Percentiles rank a stretch among this genome's conserved stretches.
Evolutionary conservation across 64 coral and sea anemone genomes (phyloP).

Genomic region (Cladopsammia gracilis): DNA sequence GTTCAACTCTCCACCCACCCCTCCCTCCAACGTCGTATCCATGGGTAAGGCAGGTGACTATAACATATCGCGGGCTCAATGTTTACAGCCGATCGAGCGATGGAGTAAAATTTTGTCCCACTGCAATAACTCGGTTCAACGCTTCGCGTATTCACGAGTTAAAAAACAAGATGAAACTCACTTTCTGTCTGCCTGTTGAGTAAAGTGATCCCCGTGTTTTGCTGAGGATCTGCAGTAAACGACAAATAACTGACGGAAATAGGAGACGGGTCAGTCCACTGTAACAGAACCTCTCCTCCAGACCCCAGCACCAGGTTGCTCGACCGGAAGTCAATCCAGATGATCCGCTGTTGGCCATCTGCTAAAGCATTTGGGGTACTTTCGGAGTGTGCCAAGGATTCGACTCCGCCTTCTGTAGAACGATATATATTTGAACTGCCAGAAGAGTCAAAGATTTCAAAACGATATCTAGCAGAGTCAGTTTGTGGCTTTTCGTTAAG

Average conservation of each 20-base stretch:
- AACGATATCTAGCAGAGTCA: constrained; percentile 31
- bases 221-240: constrained; percentile 46
- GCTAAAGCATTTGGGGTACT: background rate
- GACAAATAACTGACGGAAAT: constrained; percentile 66
- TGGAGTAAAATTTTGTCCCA: too few relatives aligned
- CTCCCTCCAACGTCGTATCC: too few relatives aligned
- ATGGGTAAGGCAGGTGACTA: too few relatives aligned
- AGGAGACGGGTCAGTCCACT: constrained; percentile 55
- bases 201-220: constrained; percentile 1
- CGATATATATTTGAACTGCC: background rate
- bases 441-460: background rate
- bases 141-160: background rate
- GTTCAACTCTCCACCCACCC: too few relatives aligned
- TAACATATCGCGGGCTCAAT: too few relatives aligned
- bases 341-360: background rate
- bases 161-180: background rate
- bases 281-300: constrained; percentile 58
- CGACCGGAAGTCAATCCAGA: constrained; percentile 90
- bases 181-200: constrained; percentile 60
- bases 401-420: background rate
- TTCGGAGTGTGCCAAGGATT: background rate
- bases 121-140: too few relatives aligned
- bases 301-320: constrained; percentile 84
- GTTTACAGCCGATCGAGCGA: too few relatives aligned
- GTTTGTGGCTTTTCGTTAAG: background rate